phyloP scores from a whole-genome alignment of 2,888 invertebrate genomes.

The Psylliodes chrysocephalus region DNA sequence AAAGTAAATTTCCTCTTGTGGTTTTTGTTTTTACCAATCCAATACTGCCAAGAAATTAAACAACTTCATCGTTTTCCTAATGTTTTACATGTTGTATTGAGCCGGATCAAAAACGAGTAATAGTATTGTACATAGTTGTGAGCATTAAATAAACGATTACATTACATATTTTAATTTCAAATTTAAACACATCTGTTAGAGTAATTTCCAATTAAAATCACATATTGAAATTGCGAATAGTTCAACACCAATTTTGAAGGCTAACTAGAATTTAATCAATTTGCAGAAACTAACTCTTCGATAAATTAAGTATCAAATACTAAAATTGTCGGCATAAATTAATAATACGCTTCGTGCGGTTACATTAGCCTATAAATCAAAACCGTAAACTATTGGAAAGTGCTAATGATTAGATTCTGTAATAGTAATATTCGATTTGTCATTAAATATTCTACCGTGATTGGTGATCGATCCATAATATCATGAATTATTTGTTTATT shows the following conservation, averaged over 20 bases:
- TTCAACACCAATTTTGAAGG: neutral
- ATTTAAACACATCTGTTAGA: no score
- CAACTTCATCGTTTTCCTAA: no score
- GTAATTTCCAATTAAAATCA: no score
- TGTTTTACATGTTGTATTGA: no score
- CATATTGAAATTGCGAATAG: no score
- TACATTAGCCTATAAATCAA: conserved; percentile 41
- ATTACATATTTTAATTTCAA: no score
- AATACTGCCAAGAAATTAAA: no score
- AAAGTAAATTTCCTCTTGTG: no score
- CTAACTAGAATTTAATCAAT: conserved; percentile 31
- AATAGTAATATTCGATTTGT: conserved; percentile 37
- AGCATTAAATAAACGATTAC: no score
- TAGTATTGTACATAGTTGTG: no score
- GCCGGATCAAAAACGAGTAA: no score
- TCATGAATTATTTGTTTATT: conserved; percentile 33
- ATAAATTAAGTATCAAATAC: conserved; percentile 38
- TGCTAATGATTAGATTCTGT: conserved; percentile 42
- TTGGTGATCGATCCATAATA: conserved; percentile 19
- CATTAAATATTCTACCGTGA: conserved; percentile 33
- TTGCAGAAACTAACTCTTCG: conserved; percentile 32
- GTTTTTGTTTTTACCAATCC: no score
- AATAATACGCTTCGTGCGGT: conserved; percentile 37
- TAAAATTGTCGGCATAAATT: conserved; percentile 39
- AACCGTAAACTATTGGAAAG: conserved; percentile 42